Conservation (phyloP, 2,888 invertebrate genomes). For the Gymnocheta viridis region DNA sequence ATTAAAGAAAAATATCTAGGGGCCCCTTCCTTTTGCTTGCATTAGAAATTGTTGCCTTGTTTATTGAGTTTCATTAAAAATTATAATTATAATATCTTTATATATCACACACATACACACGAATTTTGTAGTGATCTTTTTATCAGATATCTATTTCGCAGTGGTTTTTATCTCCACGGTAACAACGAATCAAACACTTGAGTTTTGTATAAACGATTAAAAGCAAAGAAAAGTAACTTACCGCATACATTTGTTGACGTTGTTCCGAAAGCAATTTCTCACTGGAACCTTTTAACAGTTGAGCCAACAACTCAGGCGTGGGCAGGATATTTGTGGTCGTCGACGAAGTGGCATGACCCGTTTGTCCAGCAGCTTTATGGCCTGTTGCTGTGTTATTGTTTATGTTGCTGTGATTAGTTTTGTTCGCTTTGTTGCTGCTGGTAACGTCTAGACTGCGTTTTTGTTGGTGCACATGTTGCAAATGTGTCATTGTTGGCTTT, state of each 20-base stretch:
- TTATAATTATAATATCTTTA: background rate
- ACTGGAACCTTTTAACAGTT: conserved; percentile 90
- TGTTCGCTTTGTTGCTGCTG: conserved; percentile 43
- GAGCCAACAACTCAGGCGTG: conserved; percentile 88
- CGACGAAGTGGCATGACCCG: conserved; percentile 65
- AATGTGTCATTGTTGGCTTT: conserved; percentile 67
- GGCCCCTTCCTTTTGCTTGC: background rate
- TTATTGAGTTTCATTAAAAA: background rate
- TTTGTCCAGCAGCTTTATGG: conserved; percentile 59
- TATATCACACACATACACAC: background rate
- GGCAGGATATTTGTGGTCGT: conserved; percentile 77
- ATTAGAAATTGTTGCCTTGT: conserved; percentile 1
- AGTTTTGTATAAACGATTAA: background rate
- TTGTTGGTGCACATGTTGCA: conserved; percentile 74
- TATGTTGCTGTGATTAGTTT: conserved; percentile 38
- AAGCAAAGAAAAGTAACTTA: conserved; percentile 73
- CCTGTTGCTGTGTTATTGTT: conserved; percentile 6
- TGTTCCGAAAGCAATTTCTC: conserved; percentile 87
- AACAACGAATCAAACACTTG: background rate
- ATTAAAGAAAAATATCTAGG: background rate
- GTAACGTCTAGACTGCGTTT: conserved; percentile 78
- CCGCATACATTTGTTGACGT: conserved; percentile 80
- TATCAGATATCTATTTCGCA: background rate
- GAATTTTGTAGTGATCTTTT: background rate
- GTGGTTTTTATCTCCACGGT: background rate